A percentile compares a stretch with the other conserved stretches of the same genome.
phyloP scores from a whole-genome alignment of 1,140 invertebrate genomes.

The Heliothis subflexa region DNA sequence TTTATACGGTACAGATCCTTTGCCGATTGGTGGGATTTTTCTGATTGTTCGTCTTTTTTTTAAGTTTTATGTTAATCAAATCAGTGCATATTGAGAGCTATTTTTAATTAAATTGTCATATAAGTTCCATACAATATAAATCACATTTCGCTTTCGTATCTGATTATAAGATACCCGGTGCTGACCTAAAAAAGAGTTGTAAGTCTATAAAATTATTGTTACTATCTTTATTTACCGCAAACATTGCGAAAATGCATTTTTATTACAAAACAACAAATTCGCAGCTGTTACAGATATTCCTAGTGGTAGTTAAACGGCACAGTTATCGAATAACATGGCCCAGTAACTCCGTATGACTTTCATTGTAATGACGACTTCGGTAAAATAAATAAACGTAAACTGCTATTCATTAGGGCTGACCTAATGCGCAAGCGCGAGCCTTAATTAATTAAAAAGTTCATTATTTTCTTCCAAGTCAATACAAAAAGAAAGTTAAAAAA shows the following conservation, averaged over 20 bases:
- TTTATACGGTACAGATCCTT: too few species aligned
- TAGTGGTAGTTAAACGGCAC: conserved; percentile 30
- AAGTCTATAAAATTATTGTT: too few species aligned
- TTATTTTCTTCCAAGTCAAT: conserved; percentile 5
- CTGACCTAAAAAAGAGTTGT: too few species aligned
- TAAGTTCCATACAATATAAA: too few species aligned
- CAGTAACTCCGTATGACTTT: conserved; percentile 43
- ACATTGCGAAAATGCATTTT: conserved; percentile 8
- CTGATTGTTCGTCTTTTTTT: too few species aligned
- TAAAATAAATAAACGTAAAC: conserved; percentile 49
- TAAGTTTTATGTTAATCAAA: too few species aligned
- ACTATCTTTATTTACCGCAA: too few species aligned
- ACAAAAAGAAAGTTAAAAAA: conserved; percentile 2
- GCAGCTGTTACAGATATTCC: conserved; percentile 5
- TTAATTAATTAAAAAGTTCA: conserved; percentile 38
- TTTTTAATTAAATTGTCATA: too few species aligned
- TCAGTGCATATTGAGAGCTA: too few species aligned
- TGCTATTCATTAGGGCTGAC: conserved; percentile 51
- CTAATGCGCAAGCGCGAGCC: conserved; percentile 29
- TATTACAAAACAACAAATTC: conserved; percentile 16
- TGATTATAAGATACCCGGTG: too few species aligned
- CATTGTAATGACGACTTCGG: conserved; percentile 48
- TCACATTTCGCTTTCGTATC: too few species aligned
- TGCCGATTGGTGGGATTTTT: too few species aligned
- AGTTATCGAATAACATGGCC: conserved; percentile 53